A percentile compares a stretch with the other conserved stretches of the same genome.
Conservation (phyloP, 2,888 invertebrate genomes). For the Augiades crinisus region DNA sequence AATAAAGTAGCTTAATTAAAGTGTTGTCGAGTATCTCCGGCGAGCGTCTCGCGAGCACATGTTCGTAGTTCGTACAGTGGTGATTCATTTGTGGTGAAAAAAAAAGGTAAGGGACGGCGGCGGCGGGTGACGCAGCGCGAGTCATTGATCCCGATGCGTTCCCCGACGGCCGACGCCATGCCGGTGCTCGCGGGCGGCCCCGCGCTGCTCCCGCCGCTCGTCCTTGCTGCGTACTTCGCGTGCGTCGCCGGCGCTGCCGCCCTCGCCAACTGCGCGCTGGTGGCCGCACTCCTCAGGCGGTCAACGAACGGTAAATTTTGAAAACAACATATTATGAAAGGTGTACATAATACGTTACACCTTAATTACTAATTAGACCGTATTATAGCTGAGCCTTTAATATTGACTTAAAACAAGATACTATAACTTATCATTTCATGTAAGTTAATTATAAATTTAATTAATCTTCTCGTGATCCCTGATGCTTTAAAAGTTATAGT, state of each 20-base stretch:
- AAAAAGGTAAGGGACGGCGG: slow-evolving; percentile 60
- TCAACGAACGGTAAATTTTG: slow-evolving; percentile 69
- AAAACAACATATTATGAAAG: slow-evolving; percentile 15
- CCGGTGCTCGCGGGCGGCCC: slow-evolving; percentile 51
- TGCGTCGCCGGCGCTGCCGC: slow-evolving; percentile 69
- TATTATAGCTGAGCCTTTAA: too few species aligned
- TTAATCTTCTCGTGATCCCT: too few species aligned
- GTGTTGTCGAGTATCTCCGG: slow-evolving; percentile 6
- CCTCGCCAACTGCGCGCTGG: slow-evolving; percentile 65
- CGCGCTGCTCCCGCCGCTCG: slow-evolving; percentile 60
- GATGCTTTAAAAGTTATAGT: too few species aligned
- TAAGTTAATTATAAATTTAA: too few species aligned
- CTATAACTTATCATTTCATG: too few species aligned
- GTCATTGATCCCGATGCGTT: slow-evolving; percentile 77
- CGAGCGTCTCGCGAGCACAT: slow-evolving; percentile 47
- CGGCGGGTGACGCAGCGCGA: slow-evolving; percentile 67
- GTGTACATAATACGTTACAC: too few species aligned
- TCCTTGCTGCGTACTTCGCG: slow-evolving; percentile 55
- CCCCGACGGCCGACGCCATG: slow-evolving; percentile 68
- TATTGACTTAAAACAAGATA: too few species aligned
- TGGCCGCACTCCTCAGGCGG: slow-evolving; percentile 66
- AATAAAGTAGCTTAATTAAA: neutral
- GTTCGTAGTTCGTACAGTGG: slow-evolving; percentile 56
- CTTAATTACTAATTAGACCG: too few species aligned
- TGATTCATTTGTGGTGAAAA: slow-evolving; percentile 71